Base-by-base conservation (phyloP, 2,797 vertebrate species). In the Sebastes reedi region DNA sequence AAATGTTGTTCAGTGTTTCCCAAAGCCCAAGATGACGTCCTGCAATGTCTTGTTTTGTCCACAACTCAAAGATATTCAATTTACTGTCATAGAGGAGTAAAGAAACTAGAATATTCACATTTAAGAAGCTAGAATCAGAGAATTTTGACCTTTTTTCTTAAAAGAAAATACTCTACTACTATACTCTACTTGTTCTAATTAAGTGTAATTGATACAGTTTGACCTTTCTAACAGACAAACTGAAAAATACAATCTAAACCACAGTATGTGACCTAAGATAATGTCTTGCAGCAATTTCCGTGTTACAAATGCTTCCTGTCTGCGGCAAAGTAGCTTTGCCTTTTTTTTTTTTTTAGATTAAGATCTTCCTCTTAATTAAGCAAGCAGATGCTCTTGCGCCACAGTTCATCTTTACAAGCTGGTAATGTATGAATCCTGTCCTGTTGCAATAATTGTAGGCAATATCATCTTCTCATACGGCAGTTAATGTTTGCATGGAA, bases 331-430 rank as follows among this genome's bases (percentile, higher is more conserved):
- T 6, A 65, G 32, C 54, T 77, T 36, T 24, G 24, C 11, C 6
- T 34, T 69, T 62, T 32, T 20, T 12, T 13, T 39, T 50, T 65
- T 66, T 42, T 42, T 42, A 16, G 14, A 42, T 42, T 24, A 36
- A 65, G 16, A 65, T n/a, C 3, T 18, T 25, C 55, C 30, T 72
- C 22, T 70, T 46, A 56, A 79, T 70, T 64, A 52, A 75, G 20
- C n/a, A 25, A 54, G 36, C 25, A 59, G 25, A 69, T 79, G 71
- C 30, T 78, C 32, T 60, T 34, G 20, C 8, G 5, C 39, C n/a
- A 58, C 68, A 59, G 4, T 25, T 50, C n/a, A 39, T 54, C 56
- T 12, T 66, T 52, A 69, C 3, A 61, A 52, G 25, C 24, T 52
- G 16, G 5, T 25, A 52, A 79, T 32, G 13, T 30, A 58, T 16